Evolutionary conservation across 1,140 invertebrate species (phyloP).

Genomic region (Drosophila seguyi): DNA sequence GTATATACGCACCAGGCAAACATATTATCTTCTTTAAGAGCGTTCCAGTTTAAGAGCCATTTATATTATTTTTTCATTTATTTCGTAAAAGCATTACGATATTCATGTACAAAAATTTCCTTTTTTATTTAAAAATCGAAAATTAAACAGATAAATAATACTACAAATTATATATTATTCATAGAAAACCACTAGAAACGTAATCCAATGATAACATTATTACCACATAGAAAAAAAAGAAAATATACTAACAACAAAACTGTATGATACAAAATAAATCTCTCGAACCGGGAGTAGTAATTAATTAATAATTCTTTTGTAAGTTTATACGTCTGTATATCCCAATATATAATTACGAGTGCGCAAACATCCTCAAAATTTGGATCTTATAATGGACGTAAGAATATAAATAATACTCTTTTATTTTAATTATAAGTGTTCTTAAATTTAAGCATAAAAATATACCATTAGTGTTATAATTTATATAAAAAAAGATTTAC

Average conservation of each 20-base stretch:
- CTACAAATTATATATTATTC: slow-evolving; percentile 18
- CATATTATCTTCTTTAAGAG: not conserved
- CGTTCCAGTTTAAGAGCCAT: not conserved
- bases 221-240: slow-evolving; percentile 16
- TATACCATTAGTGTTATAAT: slow-evolving; percentile 53
- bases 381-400: slow-evolving; percentile 20
- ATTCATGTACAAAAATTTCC: not conserved
- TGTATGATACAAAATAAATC: slow-evolving; percentile 37
- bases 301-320: slow-evolving; percentile 30
- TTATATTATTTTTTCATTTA: not conserved
- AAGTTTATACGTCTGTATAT: slow-evolving; percentile 25
- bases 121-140: not conserved
- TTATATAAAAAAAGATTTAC: slow-evolving; percentile 47
- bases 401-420: slow-evolving; percentile 33
- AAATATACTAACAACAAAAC: slow-evolving; percentile 22
- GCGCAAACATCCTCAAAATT: slow-evolving; percentile 25
- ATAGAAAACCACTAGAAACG: slow-evolving; percentile 22
- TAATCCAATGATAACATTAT: slow-evolving; percentile 41
- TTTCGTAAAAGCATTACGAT: not conserved
- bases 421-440: slow-evolving; percentile 59
- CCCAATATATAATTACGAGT: slow-evolving; percentile 22
- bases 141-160: slow-evolving; percentile 11
- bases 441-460: slow-evolving; percentile 49
- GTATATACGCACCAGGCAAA: slow-evolving; percentile 23
- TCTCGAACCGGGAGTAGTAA: slow-evolving; percentile 25